Base-by-base conservation (phyloP, 2,888 invertebrate genomes). In the Chelonus formosanus region DNA sequence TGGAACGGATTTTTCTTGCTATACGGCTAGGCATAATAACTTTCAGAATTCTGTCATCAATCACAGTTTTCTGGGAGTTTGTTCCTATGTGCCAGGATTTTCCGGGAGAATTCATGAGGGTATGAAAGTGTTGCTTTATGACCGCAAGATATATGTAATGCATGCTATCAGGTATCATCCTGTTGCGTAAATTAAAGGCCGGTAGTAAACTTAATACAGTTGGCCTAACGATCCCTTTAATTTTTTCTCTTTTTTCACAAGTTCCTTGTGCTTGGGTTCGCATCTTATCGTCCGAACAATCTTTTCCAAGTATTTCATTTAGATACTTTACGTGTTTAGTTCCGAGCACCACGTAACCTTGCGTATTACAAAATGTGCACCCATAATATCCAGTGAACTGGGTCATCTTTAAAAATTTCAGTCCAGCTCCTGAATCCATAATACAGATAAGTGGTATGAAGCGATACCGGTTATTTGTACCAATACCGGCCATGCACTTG, bases 301-400 rank as follows among this genome's bases (percentile, higher is more conserved):
- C n/a, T n/a, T n/a, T n/a, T n/a, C n/a, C n/a, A n/a, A n/a, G n/a
- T n/a, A n/a, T n/a, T n/a, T n/a, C n/a, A n/a, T n/a, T n/a, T n/a
- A n/a, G n/a, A n/a, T n/a, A n/a, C n/a, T n/a, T n/a, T n/a, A n/a
- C 58, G 47, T 58, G 47, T 58, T n/a, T n/a, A n/a, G 3, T 43
- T 43, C 6, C 8, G 6, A 31, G 36, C 43, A 3, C 43, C 6
- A 3, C 43, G 40, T 3, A 5, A 6, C 40, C 67, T 40, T 47
- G 6, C 0, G 62, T 55, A n/a, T 58, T 58, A 59, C 72, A 72
- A 34, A 58, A 67, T 7, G 61, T 63, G 20, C 70, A 72, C 2
- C 71, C 67, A 65, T 58, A 59, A 10, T 55, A 8, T 0, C 68
- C 72, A 34, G 70, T 70, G 7, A 36, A 71, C n/a, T 67, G 68